Evolutionary conservation across 2,797 vertebrate species (phyloP).

Genomic region (Xyrichtys novacula): DNA sequence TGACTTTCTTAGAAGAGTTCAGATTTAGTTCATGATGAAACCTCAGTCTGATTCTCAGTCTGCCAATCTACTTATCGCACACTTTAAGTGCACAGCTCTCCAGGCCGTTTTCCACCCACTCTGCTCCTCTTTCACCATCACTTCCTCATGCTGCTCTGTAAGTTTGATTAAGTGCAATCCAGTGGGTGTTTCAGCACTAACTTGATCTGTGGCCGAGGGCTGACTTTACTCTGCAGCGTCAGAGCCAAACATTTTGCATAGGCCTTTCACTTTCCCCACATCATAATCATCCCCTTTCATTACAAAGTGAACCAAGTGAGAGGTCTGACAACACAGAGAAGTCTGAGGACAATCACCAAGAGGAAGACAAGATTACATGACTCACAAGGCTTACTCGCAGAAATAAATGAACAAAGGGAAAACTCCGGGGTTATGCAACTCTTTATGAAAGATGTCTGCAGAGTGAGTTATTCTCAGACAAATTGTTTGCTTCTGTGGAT

Average conservation of each 20-base stretch:
- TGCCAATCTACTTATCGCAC: slow-evolving; percentile 53
- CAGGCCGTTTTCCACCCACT: slow-evolving; percentile 44
- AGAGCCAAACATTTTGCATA: slow-evolving; percentile 47
- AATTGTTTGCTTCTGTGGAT: background rate
- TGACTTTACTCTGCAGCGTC: slow-evolving; percentile 46
- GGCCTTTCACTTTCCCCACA: slow-evolving; percentile 44
- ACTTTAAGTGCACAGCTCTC: slow-evolving; percentile 47
- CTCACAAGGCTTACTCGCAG: slow-evolving; percentile 25
- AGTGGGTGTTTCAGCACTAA: slow-evolving; percentile 55
- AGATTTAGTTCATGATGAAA: slow-evolving; percentile 32
- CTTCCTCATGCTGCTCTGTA: slow-evolving; percentile 43
- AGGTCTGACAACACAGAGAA: slow-evolving; percentile 28
- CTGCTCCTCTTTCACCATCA: slow-evolving; percentile 36
- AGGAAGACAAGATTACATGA: slow-evolving; percentile 27
- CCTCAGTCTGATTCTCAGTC: slow-evolving; percentile 33
- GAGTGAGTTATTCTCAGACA: background rate
- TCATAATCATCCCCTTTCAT: slow-evolving; percentile 65
- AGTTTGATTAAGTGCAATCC: slow-evolving; percentile 64
- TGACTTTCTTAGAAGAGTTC: slow-evolving; percentile 23
- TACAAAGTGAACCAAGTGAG: slow-evolving; percentile 29
- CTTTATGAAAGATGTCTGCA: slow-evolving; percentile 1
- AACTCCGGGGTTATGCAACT: background rate
- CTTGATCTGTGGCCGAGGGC: slow-evolving; percentile 62
- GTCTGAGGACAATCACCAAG: slow-evolving; percentile 19
- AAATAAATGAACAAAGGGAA: background rate